Percentiles rank a stretch among this genome's conserved stretches.
Conservation (phyloP, 2,113 vertebrate species). For the Cololabis saira region DNA sequence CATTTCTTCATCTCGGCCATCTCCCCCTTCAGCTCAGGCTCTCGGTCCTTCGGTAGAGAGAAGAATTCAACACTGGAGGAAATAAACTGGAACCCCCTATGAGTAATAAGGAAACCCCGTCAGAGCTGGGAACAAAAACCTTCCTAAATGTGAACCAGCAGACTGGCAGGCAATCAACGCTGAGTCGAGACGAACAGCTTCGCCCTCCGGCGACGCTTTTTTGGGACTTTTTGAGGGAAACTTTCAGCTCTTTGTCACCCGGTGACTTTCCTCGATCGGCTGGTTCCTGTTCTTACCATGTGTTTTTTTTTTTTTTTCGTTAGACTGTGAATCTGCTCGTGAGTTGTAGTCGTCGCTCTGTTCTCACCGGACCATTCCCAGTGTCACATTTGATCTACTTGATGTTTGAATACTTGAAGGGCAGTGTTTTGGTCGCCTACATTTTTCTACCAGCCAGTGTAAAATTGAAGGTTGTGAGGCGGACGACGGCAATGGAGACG, state of each 20-base stretch:
- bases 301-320: constrained; percentile 47
- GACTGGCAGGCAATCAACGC: constrained; percentile 13
- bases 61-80: constrained; percentile 37
- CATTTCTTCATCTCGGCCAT: constrained; percentile 51
- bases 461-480: constrained; percentile 42
- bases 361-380: constrained; percentile 49
- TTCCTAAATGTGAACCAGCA: constrained; percentile 36
- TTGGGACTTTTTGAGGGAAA: constrained; percentile 52
- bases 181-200: constrained; percentile 38
- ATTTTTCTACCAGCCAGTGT: constrained; percentile 58
- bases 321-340: constrained; percentile 51
- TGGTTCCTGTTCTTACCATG: constrained; percentile 48
- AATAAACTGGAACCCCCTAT: constrained; percentile 19
- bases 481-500: neutral
- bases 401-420: constrained; percentile 79
- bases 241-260: constrained; percentile 48
- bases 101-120: constrained; percentile 28
- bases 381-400: constrained; percentile 59
- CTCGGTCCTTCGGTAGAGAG: constrained; percentile 60
- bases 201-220: constrained; percentile 24
- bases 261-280: constrained; percentile 61
- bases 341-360: constrained; percentile 43
- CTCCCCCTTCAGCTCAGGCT: constrained; percentile 76
- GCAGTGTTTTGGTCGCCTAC: constrained; percentile 58
- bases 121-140: constrained; percentile 8